phyloP scores from a whole-genome alignment of 2,113 vertebrate species.

The Halichoeres trimaculatus region DNA sequence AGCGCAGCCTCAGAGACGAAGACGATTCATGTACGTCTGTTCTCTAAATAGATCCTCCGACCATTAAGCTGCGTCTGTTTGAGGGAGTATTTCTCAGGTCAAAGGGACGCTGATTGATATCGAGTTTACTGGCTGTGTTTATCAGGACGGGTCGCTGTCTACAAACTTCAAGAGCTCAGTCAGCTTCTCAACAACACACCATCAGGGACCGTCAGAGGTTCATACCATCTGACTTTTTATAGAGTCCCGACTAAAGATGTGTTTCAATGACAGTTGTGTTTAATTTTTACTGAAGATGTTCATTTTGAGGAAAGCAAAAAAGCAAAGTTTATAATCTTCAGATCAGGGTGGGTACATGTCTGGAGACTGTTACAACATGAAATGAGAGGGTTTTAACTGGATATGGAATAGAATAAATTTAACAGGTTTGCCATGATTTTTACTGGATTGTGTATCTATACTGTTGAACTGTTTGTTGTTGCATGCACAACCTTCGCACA shows the following conservation, averaged over 20 bases:
- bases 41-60: slow-evolving; percentile 15
- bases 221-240: neutral
- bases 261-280: too few relatives aligned
- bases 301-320: too few relatives aligned
- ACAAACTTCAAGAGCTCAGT: slow-evolving; percentile 9
- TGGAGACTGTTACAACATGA: neutral
- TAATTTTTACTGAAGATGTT: too few relatives aligned
- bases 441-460: too few relatives aligned
- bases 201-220: neutral
- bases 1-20: slow-evolving; percentile 42
- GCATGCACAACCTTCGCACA: too few relatives aligned
- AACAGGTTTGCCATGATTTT: too few relatives aligned
- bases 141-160: slow-evolving; percentile 10
- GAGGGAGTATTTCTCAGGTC: slow-evolving; percentile 25
- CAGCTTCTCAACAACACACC: neutral
- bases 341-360: neutral
- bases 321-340: neutral
- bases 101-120: slow-evolving; percentile 43
- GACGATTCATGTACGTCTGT: slow-evolving; percentile 41
- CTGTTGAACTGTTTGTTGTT: too few relatives aligned
- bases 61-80: slow-evolving; percentile 30
- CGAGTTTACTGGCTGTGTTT: slow-evolving; percentile 27
- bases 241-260: neutral
- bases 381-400: neutral
- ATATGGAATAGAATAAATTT: neutral